These are phyloP conservation scores for Xanthorhoe spadicearia DNA, from an alignment of 2,888 invertebrate species.

Conservation along the genomic window DNA sequence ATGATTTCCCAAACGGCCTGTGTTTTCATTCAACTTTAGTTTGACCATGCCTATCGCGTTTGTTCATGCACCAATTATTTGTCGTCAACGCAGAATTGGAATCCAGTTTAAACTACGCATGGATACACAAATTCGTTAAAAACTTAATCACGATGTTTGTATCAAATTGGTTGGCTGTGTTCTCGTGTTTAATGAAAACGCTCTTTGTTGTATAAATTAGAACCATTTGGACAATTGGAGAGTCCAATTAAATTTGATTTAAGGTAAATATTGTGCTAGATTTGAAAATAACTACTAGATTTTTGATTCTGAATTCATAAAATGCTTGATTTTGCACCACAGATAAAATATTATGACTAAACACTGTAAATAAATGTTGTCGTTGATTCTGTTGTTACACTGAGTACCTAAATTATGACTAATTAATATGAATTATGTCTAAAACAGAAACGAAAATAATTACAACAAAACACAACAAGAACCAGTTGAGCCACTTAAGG, in stretches of 20 bases:
- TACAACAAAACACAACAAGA: too few species aligned
- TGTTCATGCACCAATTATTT: slow-evolving; percentile 22
- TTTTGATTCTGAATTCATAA: too few species aligned
- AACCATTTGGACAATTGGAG: neutral
- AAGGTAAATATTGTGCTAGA: neutral
- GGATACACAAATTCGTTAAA: slow-evolving; percentile 35
- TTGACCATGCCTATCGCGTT: slow-evolving; percentile 3
- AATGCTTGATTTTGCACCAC: too few species aligned
- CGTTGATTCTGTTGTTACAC: too few species aligned
- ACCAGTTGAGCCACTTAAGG: too few species aligned
- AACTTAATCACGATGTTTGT: slow-evolving; percentile 15
- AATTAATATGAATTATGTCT: too few species aligned
- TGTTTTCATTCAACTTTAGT: slow-evolving; percentile 19
- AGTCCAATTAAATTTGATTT: neutral
- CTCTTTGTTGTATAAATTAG: neutral
- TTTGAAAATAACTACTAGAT: neutral
- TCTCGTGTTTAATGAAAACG: neutral
- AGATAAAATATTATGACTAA: too few species aligned
- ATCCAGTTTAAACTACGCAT: slow-evolving; percentile 32
- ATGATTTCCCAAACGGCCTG: slow-evolving; percentile 2
- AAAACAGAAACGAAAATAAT: too few species aligned
- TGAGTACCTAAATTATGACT: too few species aligned
- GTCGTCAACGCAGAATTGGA: slow-evolving; percentile 19
- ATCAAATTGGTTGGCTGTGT: neutral
- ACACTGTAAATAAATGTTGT: too few species aligned